These are phyloP conservation scores for Chaenogobius annularis DNA, from an alignment of 2,113 vertebrate genomes.

Conservation along the genomic window DNA sequence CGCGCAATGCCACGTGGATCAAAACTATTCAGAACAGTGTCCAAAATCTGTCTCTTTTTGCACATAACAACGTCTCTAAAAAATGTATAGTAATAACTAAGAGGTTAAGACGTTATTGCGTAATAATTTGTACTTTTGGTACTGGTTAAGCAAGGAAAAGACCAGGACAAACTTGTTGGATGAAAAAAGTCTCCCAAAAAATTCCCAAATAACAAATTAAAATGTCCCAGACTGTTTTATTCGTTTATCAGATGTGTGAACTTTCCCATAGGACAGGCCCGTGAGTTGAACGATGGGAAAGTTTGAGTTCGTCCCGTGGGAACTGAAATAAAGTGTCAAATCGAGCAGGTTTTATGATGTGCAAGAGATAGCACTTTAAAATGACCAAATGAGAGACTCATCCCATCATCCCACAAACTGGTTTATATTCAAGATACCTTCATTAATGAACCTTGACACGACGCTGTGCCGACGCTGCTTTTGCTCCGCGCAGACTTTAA, in stretches of 20 bases:
- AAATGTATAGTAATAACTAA: neutral
- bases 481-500: too few relatives aligned
- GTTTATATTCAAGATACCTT: neutral
- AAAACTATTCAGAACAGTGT: neutral
- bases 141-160: neutral
- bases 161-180: neutral
- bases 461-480: too few relatives aligned
- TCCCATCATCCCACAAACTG: neutral
- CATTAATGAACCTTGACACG: neutral
- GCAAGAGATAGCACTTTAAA: slow-evolving; percentile 53
- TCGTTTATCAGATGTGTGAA: neutral
- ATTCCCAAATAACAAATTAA: neutral
- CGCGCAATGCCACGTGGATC: neutral
- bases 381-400: slow-evolving; percentile 21
- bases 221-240: neutral
- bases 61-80: neutral
- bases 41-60: neutral
- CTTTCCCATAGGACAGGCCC: neutral
- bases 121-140: neutral
- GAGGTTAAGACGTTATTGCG: neutral
- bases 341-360: slow-evolving; percentile 57
- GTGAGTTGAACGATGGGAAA: slow-evolving; percentile 62
- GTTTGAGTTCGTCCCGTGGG: slow-evolving; percentile 48
- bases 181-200: too few relatives aligned
- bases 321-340: slow-evolving; percentile 68